These are phyloP conservation scores for Penaeus vannamei DNA, from an alignment of 1,140 invertebrate genomes.

Conservation along the genomic window DNA sequence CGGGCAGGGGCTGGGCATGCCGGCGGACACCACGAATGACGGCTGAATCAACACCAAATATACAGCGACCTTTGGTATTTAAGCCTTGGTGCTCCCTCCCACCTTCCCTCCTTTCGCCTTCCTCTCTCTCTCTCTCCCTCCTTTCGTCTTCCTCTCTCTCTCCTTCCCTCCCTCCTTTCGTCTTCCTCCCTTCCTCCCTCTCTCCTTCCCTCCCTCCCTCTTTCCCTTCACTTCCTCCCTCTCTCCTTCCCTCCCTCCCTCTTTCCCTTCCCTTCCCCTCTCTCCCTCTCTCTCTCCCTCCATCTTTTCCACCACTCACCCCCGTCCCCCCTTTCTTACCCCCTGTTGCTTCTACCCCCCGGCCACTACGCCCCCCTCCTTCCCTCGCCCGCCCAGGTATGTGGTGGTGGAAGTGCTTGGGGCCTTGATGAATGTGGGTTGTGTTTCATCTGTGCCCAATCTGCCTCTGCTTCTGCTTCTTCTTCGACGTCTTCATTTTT, in stretches of 20 bases:
- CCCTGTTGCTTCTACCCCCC: not conserved
- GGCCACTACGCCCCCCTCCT: not conserved
- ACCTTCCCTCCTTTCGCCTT: too few species aligned
- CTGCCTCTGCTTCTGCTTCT: not conserved
- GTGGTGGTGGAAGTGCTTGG: not conserved
- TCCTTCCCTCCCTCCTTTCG: not conserved
- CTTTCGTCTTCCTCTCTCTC: not conserved
- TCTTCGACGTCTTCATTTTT: not conserved
- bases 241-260: not conserved
- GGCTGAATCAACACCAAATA: too few species aligned
- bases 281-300: not conserved
- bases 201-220: not conserved
- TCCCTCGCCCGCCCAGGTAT: not conserved
- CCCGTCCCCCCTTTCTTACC: not conserved
- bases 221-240: not conserved
- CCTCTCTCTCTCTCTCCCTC: not conserved
- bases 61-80: too few species aligned
- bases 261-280: not conserved
- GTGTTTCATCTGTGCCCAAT: not conserved
- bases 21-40: too few species aligned
- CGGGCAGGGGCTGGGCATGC: too few species aligned
- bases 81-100: too few species aligned
- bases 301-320: not conserved
- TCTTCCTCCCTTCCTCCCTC: not conserved
- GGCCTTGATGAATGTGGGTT: not conserved